A percentile compares a stretch with the other conserved stretches of the same genome.
phyloP scores from a whole-genome alignment of 2,888 invertebrate genomes.

The Lamellibrachia satsuma region DNA sequence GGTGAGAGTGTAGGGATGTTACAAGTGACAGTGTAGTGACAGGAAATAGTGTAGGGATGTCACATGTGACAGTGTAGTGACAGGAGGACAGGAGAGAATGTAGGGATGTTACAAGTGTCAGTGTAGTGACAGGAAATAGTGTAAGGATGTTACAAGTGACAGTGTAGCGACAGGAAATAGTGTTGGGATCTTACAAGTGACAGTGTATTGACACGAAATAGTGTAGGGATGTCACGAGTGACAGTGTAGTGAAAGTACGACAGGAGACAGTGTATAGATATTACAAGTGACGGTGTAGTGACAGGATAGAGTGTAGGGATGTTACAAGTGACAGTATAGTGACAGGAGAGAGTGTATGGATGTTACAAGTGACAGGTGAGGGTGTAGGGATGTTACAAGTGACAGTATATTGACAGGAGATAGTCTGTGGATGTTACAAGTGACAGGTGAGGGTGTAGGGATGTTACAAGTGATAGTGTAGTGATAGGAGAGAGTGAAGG shows the following conservation, averaged over 20 bases:
- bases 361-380: background rate
- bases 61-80: background rate
- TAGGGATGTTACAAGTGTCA: background rate
- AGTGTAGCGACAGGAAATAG: background rate
- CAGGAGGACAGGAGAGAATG: background rate
- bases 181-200: background rate
- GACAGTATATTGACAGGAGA: no score
- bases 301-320: background rate
- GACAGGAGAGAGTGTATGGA: background rate
- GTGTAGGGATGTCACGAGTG: background rate
- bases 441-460: background rate
- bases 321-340: background rate
- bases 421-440: no score
- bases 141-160: background rate
- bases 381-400: background rate
- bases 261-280: background rate
- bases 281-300: background rate
- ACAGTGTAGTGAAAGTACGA: background rate
- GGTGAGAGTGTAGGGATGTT: background rate
- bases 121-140: background rate
- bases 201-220: background rate
- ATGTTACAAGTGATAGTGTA: no score
- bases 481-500: no score
- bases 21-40: background rate
- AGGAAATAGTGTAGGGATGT: background rate